Conservation (phyloP, 2,888 invertebrate species). For the Lymantria monacha region DNA sequence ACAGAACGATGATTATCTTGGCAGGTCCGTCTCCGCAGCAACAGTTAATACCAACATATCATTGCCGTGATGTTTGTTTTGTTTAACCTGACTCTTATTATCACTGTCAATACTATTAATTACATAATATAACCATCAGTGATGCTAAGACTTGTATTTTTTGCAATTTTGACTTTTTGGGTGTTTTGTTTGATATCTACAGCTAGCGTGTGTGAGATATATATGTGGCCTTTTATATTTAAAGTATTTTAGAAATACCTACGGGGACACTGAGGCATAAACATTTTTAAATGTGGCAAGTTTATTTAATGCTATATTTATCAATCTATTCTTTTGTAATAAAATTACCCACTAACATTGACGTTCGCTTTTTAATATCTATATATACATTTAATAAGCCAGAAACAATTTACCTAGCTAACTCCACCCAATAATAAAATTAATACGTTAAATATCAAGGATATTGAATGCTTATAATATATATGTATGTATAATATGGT, state of each 20-base stretch:
- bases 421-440: neutral
- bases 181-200: conserved; percentile 39
- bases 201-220: conserved; percentile 42
- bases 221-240: conserved; percentile 6
- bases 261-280: conserved; percentile 14
- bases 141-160: conserved; percentile 43
- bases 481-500: conserved; percentile 53
- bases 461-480: conserved; percentile 2
- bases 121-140: conserved; percentile 18
- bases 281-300: conserved; percentile 23
- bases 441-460: neutral
- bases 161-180: conserved; percentile 9
- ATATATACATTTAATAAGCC: neutral
- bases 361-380: neutral
- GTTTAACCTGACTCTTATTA: conserved; percentile 42
- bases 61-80: conserved; percentile 40
- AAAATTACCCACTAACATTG: neutral
- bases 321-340: neutral
- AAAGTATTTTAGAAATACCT: conserved; percentile 15
- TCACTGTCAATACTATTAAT: conserved; percentile 25
- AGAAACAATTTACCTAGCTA: neutral
- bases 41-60: conserved; percentile 42
- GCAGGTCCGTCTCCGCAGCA: conserved; percentile 85
- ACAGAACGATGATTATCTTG: conserved; percentile 91
- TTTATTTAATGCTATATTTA: conserved; percentile 15